A percentile compares a stretch with the other conserved stretches of the same genome.
Evolutionary conservation across 30 jellyfish, hydroid and myxozoan genomes (phyloP).

Genomic region (Haliclystus octoradiatus): DNA sequence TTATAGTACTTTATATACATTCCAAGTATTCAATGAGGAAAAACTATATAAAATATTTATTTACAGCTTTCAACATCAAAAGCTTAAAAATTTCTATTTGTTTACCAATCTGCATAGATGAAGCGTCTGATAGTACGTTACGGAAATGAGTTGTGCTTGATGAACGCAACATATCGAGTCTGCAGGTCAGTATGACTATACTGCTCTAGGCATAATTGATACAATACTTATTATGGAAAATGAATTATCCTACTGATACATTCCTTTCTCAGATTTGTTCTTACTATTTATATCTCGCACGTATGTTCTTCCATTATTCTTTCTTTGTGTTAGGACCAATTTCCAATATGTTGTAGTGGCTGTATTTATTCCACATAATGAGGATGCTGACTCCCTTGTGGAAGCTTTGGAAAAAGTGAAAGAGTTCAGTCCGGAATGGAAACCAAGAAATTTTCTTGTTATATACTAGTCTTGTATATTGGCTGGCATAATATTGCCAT

Average conservation of each 20-base stretch:
- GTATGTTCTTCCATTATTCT: no score
- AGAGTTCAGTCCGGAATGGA: constrained; percentile 20
- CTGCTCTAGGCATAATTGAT: no score
- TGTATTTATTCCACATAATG: constrained; percentile 17
- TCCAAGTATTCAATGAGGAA: no score
- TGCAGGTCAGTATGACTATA: constrained; percentile 25
- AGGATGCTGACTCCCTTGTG: constrained; percentile 10
- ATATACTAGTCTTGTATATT: no score
- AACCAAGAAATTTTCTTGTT: constrained; percentile 22
- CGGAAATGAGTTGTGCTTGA: constrained; percentile 21
- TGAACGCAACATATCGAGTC: constrained; percentile 22
- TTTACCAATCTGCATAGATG: constrained; percentile 28
- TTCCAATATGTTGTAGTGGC: constrained; percentile 24
- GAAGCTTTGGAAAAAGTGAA: constrained; percentile 15
- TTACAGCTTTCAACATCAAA: constrained; percentile 1
- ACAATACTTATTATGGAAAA: no score
- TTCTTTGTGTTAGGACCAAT: constrained; percentile 26
- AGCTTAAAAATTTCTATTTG: not conserved
- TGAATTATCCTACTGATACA: no score
- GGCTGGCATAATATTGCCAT: no score
- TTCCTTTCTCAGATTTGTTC: no score
- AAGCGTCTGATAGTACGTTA: constrained; percentile 11
- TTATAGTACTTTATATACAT: no score
- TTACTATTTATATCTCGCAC: no score
- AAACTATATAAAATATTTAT: no score